These are phyloP conservation scores for Polypterus senegalus DNA, from an alignment of 2,113 vertebrate genomes.

Conservation along the genomic window DNA sequence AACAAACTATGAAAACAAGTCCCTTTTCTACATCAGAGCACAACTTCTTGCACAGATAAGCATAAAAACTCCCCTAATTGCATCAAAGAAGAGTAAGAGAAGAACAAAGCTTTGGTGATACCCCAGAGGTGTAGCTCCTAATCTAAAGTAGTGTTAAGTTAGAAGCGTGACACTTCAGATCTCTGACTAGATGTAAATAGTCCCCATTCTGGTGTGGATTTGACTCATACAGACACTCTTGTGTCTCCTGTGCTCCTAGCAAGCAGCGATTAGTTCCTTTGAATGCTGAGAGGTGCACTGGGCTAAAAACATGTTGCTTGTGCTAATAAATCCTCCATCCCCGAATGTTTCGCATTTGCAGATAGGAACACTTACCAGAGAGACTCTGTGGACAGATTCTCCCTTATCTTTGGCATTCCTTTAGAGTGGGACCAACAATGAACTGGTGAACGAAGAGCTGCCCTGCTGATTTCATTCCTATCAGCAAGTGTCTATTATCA, in stretches of 20 bases:
- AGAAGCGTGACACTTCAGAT: not conserved
- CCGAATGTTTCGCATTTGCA: not conserved
- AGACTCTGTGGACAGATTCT: not conserved
- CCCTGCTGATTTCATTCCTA: slow-evolving; percentile 36
- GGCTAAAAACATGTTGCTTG: not conserved
- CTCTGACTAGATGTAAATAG: not conserved
- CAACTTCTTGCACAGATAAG: too few species aligned
- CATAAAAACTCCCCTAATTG: too few species aligned
- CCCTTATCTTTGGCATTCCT: slow-evolving; percentile 21
- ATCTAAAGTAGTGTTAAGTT: not conserved
- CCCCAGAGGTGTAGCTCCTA: not conserved
- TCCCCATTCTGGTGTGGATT: not conserved
- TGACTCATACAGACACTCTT: not conserved
- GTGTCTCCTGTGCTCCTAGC: not conserved
- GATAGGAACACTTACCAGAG: not conserved
- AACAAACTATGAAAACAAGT: too few species aligned
- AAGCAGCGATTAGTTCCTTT: not conserved
- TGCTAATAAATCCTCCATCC: not conserved
- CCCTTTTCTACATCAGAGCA: too few species aligned
- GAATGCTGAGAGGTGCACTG: not conserved
- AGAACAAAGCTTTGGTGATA: not conserved
- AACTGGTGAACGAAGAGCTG: slow-evolving; percentile 15
- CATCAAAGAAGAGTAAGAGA: not conserved
- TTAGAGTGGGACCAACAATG: slow-evolving; percentile 14
- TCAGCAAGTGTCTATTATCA: slow-evolving; percentile 42